Percentiles rank a stretch among this genome's conserved stretches.
Conservation (phyloP, 2,888 invertebrate genomes). For the Lamproptera curius region DNA sequence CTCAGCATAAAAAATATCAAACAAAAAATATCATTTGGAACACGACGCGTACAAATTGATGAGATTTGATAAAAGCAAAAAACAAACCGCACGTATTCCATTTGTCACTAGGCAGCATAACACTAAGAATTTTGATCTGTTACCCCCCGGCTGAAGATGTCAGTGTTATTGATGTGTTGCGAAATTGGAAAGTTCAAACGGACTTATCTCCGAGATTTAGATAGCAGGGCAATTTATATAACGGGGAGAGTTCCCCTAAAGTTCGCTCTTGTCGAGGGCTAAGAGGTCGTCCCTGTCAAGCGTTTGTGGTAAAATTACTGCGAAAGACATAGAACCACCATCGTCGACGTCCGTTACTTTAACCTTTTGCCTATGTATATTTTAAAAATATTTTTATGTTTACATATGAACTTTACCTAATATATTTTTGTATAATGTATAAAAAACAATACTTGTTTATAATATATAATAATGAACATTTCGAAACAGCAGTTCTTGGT, state of each 20-base stretch:
- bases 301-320: too few species aligned
- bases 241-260: conserved; percentile 64
- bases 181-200: conserved; percentile 76
- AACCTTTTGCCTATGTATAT: too few species aligned
- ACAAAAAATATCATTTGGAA: not conserved
- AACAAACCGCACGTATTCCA: conserved; percentile 37
- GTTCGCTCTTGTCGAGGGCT: conserved; percentile 56
- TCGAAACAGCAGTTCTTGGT: too few species aligned
- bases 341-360: too few species aligned
- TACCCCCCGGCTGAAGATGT: conserved; percentile 52
- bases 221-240: conserved; percentile 76
- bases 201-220: conserved; percentile 75
- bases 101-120: conserved; percentile 36
- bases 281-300: conserved; percentile 23
- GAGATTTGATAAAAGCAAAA: conserved; percentile 7
- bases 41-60: conserved; percentile 9
- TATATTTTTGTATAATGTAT: too few species aligned
- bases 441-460: too few species aligned
- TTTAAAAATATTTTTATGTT: too few species aligned
- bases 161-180: conserved; percentile 77
- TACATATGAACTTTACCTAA: too few species aligned
- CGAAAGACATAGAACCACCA: too few species aligned
- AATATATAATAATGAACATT: too few species aligned
- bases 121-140: conserved; percentile 69
- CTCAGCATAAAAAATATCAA: not conserved